A percentile compares a stretch with the other conserved stretches of the same genome.
Evolutionary conservation across 1,140 invertebrate species (phyloP).

Genomic region (Papilio dardanus): DNA sequence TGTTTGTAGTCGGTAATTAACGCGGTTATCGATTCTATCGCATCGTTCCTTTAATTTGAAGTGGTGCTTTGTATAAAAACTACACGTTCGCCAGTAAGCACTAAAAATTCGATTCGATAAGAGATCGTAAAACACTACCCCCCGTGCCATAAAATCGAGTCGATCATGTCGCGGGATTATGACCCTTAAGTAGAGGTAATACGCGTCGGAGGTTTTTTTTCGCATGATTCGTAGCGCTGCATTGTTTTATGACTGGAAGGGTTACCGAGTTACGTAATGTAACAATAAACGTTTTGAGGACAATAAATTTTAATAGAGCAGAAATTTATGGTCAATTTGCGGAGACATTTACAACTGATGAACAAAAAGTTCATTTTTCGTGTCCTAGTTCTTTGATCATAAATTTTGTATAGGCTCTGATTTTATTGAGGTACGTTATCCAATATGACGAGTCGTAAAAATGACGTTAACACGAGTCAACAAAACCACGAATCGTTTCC

Average conservation of each 20-base stretch:
- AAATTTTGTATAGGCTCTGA: slow-evolving; percentile 51
- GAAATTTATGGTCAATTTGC: slow-evolving; percentile 74
- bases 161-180: slow-evolving; percentile 55
- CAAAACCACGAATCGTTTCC: slow-evolving; percentile 28
- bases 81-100: slow-evolving; percentile 54
- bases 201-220: slow-evolving; percentile 60
- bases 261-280: slow-evolving; percentile 75
- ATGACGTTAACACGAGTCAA: slow-evolving; percentile 37
- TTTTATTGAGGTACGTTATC: slow-evolving; percentile 41
- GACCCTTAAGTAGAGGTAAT: slow-evolving; percentile 55
- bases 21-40: slow-evolving; percentile 42
- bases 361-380: slow-evolving; percentile 67
- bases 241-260: slow-evolving; percentile 76
- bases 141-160: slow-evolving; percentile 68
- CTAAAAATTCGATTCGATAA: slow-evolving; percentile 76
- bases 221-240: slow-evolving; percentile 63
- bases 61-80: slow-evolving; percentile 51
- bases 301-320: slow-evolving; percentile 77
- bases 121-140: slow-evolving; percentile 74
- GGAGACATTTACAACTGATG: slow-evolving; percentile 75
- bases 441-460: slow-evolving; percentile 35
- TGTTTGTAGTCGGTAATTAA: slow-evolving; percentile 35
- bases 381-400: slow-evolving; percentile 60
- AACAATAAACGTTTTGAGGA: slow-evolving; percentile 73
- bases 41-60: slow-evolving; percentile 50